Evolutionary conservation across 2,797 vertebrate species (phyloP), one percentile per base, ranked within the genome.

Genomic region (Neostethus bicornis): DNA sequence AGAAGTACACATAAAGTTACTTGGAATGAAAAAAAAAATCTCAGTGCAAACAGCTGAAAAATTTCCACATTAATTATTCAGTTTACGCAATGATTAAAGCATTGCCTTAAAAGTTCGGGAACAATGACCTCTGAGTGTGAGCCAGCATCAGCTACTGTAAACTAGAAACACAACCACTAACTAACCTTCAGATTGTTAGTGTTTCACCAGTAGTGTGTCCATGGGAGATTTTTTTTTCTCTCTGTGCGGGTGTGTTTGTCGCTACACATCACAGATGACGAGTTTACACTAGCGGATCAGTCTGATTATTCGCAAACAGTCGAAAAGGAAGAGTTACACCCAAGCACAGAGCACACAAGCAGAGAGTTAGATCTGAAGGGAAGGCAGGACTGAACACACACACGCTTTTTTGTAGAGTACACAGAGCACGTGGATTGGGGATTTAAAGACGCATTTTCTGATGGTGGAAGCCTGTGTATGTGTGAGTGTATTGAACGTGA

Each of bases 391-490:
- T 34, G 32, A 34, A 32, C 32, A 39, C 20, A 21, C 35, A 25
- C 50, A 51, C 34, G 55, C n/a, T 39, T 3, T 50, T 1, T 20
- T 4, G 39, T 35, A 62, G 39, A 65, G 35, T 32, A 61, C 56
- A 55, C 35, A 32, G 26, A 59, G 68, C 78, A 76, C 55, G 56
- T 85, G 77, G 62, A 51, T 51, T 28, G 47, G 57, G 67, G 66
- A 75, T 80, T 70, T 75, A 19, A 73, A 65, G 74, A 55, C 79
- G 80, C 61, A 79, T 54, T 69, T 61, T 66, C 45, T 38, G 25
- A 47, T 61, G 57, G 29, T 20, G 34, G 62, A 62, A 69, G 37
- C 51, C 53, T 54, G 51, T 37, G 47, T 37, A 23, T 51, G 59
- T 43, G 64, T 4, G 42, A 32, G 68, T 44, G 53, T 68, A 53